Evolutionary conservation across 2,113 vertebrate genomes (phyloP), one percentile per base, ranked within the genome.

Genomic region (Megaleporinus macrocephalus): DNA sequence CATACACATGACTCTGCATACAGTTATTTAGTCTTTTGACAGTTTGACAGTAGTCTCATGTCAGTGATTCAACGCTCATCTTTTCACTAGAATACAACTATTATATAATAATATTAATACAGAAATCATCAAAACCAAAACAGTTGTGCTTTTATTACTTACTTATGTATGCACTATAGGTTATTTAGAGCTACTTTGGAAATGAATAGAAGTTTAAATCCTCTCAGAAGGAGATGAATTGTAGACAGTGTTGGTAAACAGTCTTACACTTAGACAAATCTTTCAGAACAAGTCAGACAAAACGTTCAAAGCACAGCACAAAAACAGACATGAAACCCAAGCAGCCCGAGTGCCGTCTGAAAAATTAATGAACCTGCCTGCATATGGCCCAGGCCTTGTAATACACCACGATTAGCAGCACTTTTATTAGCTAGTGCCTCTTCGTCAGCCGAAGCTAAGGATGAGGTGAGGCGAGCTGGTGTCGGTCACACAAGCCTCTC

Each of bases 291-390:
- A 65, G 66, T 27, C 29, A 49, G 53, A 68, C 81, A 77, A 86
- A 72, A 68, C 36, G 68, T 68, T 75, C 76, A 74, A 41, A 44
- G 33, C n/a, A 41, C 20, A 33, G 66, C 66, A 70, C 66, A n/a
- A 63, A 79, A 61, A 62, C 55, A 74, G 61, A 41, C 1, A 36
- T 77, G 81, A 73, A 86, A 86, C 84, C 63, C 71, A 47, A 86
- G 81, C 59, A 6, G 55, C 94, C 93, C 92, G 93, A 94, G 95
- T 93, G 93, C 89, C 87, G 81, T 81, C 87, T 97, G 92, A 92
- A 96, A 95, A 94, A 95, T 96, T 93, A 93, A 96, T 95, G 95
- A 95, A 85, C 78, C 88, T 78, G 91, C 91, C 83, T 90, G 83
- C 90, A 89, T 91, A 89, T 78, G 93, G 90, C 91, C 79, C 84